Evolutionary conservation across 2,888 invertebrate species (phyloP).

Genomic region (Nephrocerus scutellatus): DNA sequence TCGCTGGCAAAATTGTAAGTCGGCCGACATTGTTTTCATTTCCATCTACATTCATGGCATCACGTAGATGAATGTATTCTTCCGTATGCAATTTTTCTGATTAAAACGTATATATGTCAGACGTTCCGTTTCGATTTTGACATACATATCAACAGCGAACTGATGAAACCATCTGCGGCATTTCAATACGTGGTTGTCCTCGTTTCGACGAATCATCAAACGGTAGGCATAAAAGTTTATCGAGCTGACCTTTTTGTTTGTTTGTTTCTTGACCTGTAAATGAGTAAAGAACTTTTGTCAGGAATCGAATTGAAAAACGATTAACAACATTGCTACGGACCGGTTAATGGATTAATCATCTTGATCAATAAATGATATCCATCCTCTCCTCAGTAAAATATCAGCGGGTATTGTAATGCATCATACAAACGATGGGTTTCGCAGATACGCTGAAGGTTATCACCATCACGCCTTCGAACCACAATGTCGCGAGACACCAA

Average conservation of each 20-base stretch:
- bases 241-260: slow-evolving; percentile 10
- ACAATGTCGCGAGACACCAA: no score
- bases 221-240: slow-evolving; percentile 15
- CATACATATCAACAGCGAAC: slow-evolving; percentile 35
- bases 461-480: no score
- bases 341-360: no score
- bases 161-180: slow-evolving; percentile 30
- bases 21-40: slow-evolving; percentile 19
- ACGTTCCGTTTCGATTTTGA: slow-evolving; percentile 33
- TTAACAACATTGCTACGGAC: no score
- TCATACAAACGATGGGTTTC: no score
- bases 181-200: slow-evolving; percentile 15
- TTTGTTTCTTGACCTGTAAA: no score
- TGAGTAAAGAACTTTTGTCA: no score
- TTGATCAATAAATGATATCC: no score
- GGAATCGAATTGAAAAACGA: no score
- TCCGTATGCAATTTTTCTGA: slow-evolving; percentile 29
- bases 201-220: slow-evolving; percentile 12
- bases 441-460: no score
- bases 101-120: slow-evolving; percentile 31
- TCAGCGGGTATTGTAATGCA: no score
- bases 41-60: slow-evolving; percentile 23
- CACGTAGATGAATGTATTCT: slow-evolving; percentile 36
- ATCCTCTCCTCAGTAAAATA: no score
- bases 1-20: slow-evolving; percentile 13